Base-by-base conservation (phyloP, 2,888 invertebrate genomes). In the Neelides folsomi region DNA sequence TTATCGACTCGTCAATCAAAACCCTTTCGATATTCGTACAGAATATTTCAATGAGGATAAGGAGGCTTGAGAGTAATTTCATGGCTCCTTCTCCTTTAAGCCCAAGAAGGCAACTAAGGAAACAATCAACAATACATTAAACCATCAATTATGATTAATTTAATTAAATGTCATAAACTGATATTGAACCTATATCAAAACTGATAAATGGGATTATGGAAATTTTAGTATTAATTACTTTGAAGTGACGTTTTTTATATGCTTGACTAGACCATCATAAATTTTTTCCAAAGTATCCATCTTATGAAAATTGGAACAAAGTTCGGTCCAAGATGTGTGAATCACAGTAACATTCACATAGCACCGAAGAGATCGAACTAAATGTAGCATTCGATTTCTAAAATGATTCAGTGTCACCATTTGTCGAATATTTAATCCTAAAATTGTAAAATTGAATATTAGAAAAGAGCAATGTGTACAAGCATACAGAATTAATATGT, bases 291-390 rank as follows among this genome's bases (percentile, higher is more conserved):
- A 68, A 0, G 80, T 81, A 16, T 75, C 72, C 0, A 81, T 80
- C 47, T 75, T 74, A 61, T 76, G 72, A 41, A 87, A 68, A 63
- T 80, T 80, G 54, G 77, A 77, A 63, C 82, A 81, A 58, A 86
- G 81, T 55, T 79, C 78, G 1, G 77, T 76, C 86, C 86, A 86
- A 1, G 82, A 82, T 0, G 79, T 75, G 48, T 82, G 79, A 27
- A 86, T 73, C 27, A 85, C 84, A 47, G 81, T 83, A 0, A 83
- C 81, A 1, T 82, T 81, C 49, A 86, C 77, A 67, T 86, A 86
- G 70, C 81, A 82, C 67, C 85, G 82, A 20, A 86, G 68, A 0
- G 83, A 80, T 53, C 81, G 77, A 42, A 86, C 76, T 67, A 86
- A 80, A 52, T 85, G 82, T 27, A 80, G 79, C 79, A 86, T 81